Evolutionary conservation across 2,888 invertebrate genomes (phyloP).

Genomic region (Tuta absoluta): DNA sequence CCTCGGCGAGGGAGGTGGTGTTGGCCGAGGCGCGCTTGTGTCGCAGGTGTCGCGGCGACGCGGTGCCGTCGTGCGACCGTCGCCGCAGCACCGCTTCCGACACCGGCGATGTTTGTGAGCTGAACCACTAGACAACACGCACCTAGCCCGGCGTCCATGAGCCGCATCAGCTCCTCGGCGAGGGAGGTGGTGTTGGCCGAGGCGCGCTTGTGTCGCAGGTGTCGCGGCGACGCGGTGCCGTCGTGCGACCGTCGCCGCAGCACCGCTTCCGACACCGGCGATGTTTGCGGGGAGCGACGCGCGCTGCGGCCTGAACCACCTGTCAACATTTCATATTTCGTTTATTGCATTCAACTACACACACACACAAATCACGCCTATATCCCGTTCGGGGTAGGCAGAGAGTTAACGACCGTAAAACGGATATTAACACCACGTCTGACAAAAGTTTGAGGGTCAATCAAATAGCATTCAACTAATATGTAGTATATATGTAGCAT

Average conservation of each 20-base stretch:
- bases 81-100: constrained; percentile 60
- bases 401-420: too few relatives aligned
- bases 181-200: constrained; percentile 67
- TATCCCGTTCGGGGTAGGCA: too few relatives aligned
- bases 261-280: constrained; percentile 52
- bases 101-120: constrained; percentile 44
- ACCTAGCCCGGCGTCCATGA: constrained; percentile 89
- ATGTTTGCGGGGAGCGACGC: constrained; percentile 56
- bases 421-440: too few relatives aligned
- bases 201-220: constrained; percentile 54
- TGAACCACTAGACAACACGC: constrained; percentile 49
- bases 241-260: constrained; percentile 66
- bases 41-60: constrained; percentile 40
- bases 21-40: constrained; percentile 61
- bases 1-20: constrained; percentile 82
- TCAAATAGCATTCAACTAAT: too few relatives aligned
- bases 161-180: constrained; percentile 89
- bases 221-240: constrained; percentile 45
- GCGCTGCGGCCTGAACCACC: constrained; percentile 78
- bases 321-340: constrained; percentile 30
- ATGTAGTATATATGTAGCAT: too few relatives aligned
- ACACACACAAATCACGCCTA: too few relatives aligned
- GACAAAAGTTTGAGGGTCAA: background rate
- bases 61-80: constrained; percentile 63
- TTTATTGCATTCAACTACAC: too few relatives aligned